Percentiles rank a stretch among this genome's conserved stretches.
phyloP scores from a whole-genome alignment of 1,140 invertebrate species.

The Lineus longissimus region DNA sequence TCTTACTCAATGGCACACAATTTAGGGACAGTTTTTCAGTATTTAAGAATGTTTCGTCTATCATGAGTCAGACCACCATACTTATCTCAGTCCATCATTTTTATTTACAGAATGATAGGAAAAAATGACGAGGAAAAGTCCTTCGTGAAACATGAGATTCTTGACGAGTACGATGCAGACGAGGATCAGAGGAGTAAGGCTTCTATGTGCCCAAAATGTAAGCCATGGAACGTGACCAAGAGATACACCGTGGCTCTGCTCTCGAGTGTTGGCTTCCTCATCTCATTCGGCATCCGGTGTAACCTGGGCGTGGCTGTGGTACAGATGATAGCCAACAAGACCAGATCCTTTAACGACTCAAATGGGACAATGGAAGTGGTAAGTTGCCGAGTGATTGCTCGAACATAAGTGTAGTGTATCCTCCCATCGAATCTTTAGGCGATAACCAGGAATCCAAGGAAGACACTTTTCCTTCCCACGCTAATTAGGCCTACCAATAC shows the following conservation, averaged over 20 bases:
- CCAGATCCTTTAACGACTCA: conserved; percentile 28
- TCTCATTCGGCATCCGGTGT: conserved; percentile 58
- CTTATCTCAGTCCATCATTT: neutral
- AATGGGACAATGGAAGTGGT: conserved; percentile 5
- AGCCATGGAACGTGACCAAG: conserved; percentile 25
- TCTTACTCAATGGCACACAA: too few relatives aligned
- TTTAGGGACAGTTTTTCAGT: too few relatives aligned
- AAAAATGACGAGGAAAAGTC: conserved; percentile 50
- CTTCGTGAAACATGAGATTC: conserved; percentile 51
- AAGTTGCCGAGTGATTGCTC: neutral
- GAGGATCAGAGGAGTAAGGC: conserved; percentile 29
- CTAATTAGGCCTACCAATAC: too few relatives aligned
- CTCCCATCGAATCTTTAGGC: too few relatives aligned
- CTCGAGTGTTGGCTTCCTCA: conserved; percentile 50
- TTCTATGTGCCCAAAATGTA: conserved; percentile 14
- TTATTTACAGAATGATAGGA: conserved; percentile 39
- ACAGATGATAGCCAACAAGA: conserved; percentile 61
- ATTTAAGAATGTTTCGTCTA: too few relatives aligned
- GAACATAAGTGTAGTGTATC: too few relatives aligned
- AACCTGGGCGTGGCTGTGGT: conserved; percentile 96
- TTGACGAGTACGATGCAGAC: conserved; percentile 46
- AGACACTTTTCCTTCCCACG: too few relatives aligned
- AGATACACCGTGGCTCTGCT: conserved; percentile 49
- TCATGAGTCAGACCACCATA: too few relatives aligned
- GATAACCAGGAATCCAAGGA: too few relatives aligned